These are phyloP conservation scores for Bradypodion pumilum DNA, from an alignment of 2,797 vertebrate genomes.

Conservation along the genomic window DNA sequence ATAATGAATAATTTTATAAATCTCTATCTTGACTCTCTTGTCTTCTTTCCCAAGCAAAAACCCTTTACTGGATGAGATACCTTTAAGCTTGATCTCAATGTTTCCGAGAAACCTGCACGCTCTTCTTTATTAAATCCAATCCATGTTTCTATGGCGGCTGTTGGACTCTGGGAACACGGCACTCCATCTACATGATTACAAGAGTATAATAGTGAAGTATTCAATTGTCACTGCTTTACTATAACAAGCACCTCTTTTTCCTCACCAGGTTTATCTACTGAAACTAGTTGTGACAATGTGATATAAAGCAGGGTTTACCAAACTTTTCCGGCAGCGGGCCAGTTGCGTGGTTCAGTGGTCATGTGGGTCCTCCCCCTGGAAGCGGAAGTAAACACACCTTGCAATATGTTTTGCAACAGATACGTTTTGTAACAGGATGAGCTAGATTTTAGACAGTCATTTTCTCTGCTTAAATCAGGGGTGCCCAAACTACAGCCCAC, in stretches of 20 bases:
- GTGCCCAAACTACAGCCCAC: too few relatives aligned
- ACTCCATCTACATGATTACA: conserved; percentile 86
- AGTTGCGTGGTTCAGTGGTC: too few relatives aligned
- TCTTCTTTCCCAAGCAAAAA: neutral
- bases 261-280: neutral
- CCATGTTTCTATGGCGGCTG: conserved; percentile 91
- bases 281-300: neutral
- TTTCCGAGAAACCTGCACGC: conserved; percentile 88
- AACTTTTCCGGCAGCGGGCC: too few relatives aligned
- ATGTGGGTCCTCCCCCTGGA: too few relatives aligned
- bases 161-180: conserved; percentile 94
- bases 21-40: neutral
- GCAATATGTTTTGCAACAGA: too few relatives aligned
- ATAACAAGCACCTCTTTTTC: too few relatives aligned
- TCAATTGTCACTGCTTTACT: neutral
- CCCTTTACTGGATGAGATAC: conserved; percentile 67
- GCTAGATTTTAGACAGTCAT: too few relatives aligned
- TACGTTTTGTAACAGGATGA: too few relatives aligned
- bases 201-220: conserved; percentile 45
- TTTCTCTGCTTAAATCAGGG: too few relatives aligned
- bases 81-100: conserved; percentile 91
- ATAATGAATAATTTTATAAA: neutral
- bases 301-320: neutral
- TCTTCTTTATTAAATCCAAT: conserved; percentile 98
- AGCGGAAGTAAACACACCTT: too few relatives aligned